Base-by-base conservation (phyloP, 2,113 vertebrate species). In the Smithornis capensis region DNA sequence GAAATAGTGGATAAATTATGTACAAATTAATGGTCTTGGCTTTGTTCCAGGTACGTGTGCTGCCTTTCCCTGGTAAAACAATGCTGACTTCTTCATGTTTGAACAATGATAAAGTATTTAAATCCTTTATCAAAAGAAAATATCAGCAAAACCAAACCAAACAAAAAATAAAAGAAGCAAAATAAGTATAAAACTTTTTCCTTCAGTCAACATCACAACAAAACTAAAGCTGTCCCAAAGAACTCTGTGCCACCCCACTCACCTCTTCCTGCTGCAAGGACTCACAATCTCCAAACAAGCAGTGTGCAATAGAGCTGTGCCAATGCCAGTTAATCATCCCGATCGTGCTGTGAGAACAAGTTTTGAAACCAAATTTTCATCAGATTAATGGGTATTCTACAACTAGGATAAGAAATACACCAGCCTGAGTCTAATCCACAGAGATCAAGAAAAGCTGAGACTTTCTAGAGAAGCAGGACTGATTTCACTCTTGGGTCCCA, bases 161-260 rank as follows among this genome's bases (percentile, higher is more conserved):
- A 23, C 22, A 19, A n/a, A 18, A 24, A 21, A 10, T 2, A 49
- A 22, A 14, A 24, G 25, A 49, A 33, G 8, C 22, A 28, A 40
- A 40, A 70, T 28, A 63, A 29, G 12, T 29, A 29, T 19, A 40
- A 40, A 91, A 16, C 14, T 21, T 89, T 52, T 78, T 63, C 28
- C 12, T 78, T 86, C 50, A 21, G 40, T 40, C 44, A 53, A 31
- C 2, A 4, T 63, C 45, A 50, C 44, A 55, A 16, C 29, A 50
- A 50, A 83, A 29, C 11, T 31, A 35, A 28, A 77, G 63, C 22
- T 57, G 52, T 28, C 33, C 45, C 19, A n/a, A 64, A 76, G 60
- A 45, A 28, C 35, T 31, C 18, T 14, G 6, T 17, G 29, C 27
- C 2, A 3, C 14, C 0, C 0, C 2, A 2, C 9, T 29, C 73